A percentile compares a stretch with the other conserved stretches of the same genome.
These are phyloP conservation scores for Limosa lapponica DNA, from an alignment of 2,797 vertebrate genomes.

Conservation along the genomic window DNA sequence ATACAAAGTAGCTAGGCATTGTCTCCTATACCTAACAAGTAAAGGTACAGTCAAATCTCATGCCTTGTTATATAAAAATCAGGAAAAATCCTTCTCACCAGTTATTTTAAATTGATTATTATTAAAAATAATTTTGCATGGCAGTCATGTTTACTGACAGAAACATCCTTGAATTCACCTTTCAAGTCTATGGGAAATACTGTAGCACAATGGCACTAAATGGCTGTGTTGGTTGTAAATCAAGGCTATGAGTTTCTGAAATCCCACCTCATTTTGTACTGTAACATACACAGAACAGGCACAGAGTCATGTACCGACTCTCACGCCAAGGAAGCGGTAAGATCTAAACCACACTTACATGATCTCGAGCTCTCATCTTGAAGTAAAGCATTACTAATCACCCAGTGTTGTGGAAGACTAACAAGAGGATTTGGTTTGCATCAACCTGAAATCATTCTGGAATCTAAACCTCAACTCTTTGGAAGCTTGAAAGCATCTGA, in stretches of 20 bases:
- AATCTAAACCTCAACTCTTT: background rate
- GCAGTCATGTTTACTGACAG: background rate
- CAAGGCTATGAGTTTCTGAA: background rate
- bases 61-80: background rate
- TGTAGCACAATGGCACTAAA: background rate
- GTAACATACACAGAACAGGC: background rate
- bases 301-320: background rate
- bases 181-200: background rate
- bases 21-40: background rate
- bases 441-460: background rate
- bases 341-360: background rate
- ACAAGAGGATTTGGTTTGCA: background rate
- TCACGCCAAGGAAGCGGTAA: background rate
- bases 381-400: background rate
- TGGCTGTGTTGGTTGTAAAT: background rate
- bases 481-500: background rate
- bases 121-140: background rate
- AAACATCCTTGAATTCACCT: background rate
- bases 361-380: background rate
- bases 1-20: background rate
- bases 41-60: background rate
- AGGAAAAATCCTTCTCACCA: background rate
- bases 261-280: background rate
- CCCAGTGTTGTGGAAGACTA: background rate
- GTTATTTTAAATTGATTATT: background rate